Evolutionary conservation across 2,888 invertebrate species (phyloP).

Genomic region (Acanthosepion lycidas): DNA sequence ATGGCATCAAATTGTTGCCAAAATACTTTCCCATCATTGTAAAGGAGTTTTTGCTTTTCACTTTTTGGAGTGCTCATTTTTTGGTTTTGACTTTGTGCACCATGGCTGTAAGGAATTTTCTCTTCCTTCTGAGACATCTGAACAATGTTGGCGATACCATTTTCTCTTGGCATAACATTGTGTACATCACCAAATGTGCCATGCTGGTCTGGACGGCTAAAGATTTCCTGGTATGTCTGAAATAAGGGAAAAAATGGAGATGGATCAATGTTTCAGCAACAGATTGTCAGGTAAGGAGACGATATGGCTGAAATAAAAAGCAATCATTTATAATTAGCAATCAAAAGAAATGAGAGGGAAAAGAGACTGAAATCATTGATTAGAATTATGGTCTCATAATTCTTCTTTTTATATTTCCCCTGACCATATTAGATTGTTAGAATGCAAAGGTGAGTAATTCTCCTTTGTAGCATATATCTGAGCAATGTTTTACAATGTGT

Average conservation of each 20-base stretch:
- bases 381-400: too few relatives aligned
- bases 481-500: too few relatives aligned
- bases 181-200: neutral
- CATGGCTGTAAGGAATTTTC: neutral
- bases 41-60: neutral
- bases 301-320: too few relatives aligned
- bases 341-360: too few relatives aligned
- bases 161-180: conserved; percentile 23
- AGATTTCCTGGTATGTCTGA: neutral
- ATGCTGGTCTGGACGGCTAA: conserved; percentile 6
- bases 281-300: neutral
- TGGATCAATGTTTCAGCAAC: neutral
- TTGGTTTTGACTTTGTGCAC: neutral
- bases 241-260: neutral
- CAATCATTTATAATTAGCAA: too few relatives aligned
- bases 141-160: neutral
- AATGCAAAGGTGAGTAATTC: too few relatives aligned
- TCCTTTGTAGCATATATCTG: too few relatives aligned
- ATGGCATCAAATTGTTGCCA: conserved; percentile 90
- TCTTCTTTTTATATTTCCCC: too few relatives aligned
- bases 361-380: too few relatives aligned
- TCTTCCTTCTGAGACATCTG: neutral
- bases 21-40: conserved; percentile 15
- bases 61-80: conserved; percentile 4
- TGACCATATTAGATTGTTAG: too few relatives aligned